Conservation (phyloP, 2,888 invertebrate species). For the Opisthograptis luteolata region DNA sequence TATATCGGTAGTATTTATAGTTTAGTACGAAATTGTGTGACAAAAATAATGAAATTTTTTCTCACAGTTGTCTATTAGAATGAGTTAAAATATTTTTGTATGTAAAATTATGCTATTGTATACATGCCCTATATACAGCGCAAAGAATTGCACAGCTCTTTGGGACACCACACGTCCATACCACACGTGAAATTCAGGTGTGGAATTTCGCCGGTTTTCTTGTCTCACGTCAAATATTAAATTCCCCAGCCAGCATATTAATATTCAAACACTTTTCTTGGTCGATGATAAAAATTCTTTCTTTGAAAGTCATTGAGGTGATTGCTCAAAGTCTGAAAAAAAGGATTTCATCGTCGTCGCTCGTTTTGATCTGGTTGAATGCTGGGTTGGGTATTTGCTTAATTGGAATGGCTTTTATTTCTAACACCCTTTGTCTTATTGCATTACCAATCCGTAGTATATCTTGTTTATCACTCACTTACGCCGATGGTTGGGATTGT, state of each 20-base stretch:
- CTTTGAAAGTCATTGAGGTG: slow-evolving; percentile 60
- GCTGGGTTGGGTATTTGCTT: slow-evolving; percentile 36
- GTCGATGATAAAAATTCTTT: slow-evolving; percentile 54
- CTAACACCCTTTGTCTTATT: slow-evolving; percentile 34
- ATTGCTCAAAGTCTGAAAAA: slow-evolving; percentile 69
- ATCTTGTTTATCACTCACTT: slow-evolving; percentile 33
- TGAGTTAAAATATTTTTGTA: slow-evolving; percentile 39
- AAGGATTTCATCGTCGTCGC: slow-evolving; percentile 44
- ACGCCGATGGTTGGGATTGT: slow-evolving; percentile 29
- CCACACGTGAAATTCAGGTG: slow-evolving; percentile 63
- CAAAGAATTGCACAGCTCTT: slow-evolving; percentile 54
- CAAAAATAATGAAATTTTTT: slow-evolving; percentile 28
- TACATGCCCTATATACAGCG: too few species aligned
- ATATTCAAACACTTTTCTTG: slow-evolving; percentile 64
- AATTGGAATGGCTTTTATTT: slow-evolving; percentile 38
- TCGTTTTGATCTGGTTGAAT: slow-evolving; percentile 38
- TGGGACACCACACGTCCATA: slow-evolving; percentile 56
- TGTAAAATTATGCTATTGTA: too few species aligned
- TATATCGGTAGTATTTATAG: slow-evolving; percentile 10
- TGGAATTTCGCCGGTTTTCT: slow-evolving; percentile 55
- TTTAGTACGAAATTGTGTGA: slow-evolving; percentile 22
- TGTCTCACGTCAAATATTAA: slow-evolving; percentile 69
- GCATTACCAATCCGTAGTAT: slow-evolving; percentile 31
- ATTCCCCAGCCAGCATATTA: slow-evolving; percentile 65
- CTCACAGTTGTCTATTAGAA: slow-evolving; percentile 32